These are phyloP conservation scores for Ichneumoninae sp. DNA, from an alignment of 2,888 invertebrate species.

Conservation along the genomic window DNA sequence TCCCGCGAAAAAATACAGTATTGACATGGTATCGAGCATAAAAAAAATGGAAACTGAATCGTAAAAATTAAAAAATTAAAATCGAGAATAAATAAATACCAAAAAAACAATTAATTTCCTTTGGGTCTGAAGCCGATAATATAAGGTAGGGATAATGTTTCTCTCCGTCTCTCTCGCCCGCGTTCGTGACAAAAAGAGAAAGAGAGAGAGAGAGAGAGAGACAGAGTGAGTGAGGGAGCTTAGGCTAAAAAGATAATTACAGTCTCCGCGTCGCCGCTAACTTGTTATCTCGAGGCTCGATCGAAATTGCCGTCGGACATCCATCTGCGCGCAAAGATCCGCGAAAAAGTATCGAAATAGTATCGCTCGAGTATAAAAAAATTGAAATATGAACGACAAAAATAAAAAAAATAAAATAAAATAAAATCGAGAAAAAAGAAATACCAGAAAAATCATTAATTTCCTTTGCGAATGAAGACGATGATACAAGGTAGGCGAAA, in stretches of 20 bases:
- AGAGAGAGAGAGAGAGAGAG: too few species aligned
- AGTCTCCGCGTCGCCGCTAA: constrained; percentile 71
- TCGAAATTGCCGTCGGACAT: constrained; percentile 77
- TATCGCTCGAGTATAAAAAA: too few species aligned
- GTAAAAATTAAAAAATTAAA: not conserved
- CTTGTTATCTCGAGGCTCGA: constrained; percentile 71
- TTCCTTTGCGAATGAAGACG: too few species aligned
- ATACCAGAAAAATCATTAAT: constrained; percentile 8
- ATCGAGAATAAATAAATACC: not conserved
- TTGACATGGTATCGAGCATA: not conserved
- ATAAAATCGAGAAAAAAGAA: too few species aligned
- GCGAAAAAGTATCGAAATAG: too few species aligned
- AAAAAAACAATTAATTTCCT: too few species aligned
- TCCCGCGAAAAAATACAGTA: not conserved
- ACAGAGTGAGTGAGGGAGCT: not conserved
- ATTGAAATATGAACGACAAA: too few species aligned
- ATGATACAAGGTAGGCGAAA: constrained; percentile 23
- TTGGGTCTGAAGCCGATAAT: not conserved
- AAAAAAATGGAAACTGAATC: not conserved
- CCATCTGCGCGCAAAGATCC: not conserved
- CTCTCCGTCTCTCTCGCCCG: not conserved
- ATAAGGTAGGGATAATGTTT: not conserved
- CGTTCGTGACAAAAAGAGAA: too few species aligned
- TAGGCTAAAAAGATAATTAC: constrained; percentile 72
- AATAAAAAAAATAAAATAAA: too few species aligned